Percentiles rank a stretch among this genome's conserved stretches.
Conservation (phyloP, 2,113 vertebrate genomes). For the Murina feae region DNA sequence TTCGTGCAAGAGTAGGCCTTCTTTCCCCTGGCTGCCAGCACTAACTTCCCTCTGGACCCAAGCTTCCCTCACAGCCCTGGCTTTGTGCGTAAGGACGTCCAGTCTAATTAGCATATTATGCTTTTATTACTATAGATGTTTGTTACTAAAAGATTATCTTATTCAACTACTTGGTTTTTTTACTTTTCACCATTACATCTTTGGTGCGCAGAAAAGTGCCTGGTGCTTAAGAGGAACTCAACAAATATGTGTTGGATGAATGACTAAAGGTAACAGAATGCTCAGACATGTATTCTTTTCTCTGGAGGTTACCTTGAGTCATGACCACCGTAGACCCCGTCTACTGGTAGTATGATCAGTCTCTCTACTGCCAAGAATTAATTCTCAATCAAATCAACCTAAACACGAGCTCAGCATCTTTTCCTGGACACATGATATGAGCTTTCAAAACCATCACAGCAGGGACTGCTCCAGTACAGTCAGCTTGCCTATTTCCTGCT, state of each 20-base stretch:
- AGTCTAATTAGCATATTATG: no score
- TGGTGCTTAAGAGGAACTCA: background rate
- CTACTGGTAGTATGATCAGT: background rate
- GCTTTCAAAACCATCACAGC: background rate
- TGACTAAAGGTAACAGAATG: background rate
- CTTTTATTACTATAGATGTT: no score
- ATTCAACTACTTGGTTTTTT: background rate
- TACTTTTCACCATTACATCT: background rate
- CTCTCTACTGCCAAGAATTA: background rate
- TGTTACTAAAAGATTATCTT: background rate
- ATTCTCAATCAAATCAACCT: background rate
- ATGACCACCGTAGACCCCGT: background rate
- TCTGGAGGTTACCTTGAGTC: background rate
- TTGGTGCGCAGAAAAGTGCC: background rate
- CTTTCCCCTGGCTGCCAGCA: no score
- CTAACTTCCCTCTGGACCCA: no score
- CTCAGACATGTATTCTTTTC: background rate
- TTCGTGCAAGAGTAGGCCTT: no score
- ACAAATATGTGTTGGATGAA: background rate
- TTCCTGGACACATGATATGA: background rate
- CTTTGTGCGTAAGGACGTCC: no score
- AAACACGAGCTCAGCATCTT: background rate
- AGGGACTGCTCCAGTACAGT: background rate
- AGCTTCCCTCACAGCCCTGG: no score
- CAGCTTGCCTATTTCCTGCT: background rate